Evolutionary conservation across 2,113 vertebrate species (phyloP).

Genomic region (Anser cygnoides): DNA sequence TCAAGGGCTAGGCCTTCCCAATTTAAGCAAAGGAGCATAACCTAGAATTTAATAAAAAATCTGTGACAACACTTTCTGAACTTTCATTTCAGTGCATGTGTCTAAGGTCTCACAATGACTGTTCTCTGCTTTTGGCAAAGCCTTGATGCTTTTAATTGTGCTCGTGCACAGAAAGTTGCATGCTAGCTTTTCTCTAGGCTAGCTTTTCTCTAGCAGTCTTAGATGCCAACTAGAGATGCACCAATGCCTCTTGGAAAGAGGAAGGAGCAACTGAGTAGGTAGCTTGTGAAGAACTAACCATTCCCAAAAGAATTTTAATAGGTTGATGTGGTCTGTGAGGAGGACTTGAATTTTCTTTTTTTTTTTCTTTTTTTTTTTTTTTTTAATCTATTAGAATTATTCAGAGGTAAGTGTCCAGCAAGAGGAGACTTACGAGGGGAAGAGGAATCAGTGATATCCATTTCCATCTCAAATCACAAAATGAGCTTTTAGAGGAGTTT

Average conservation of each 20-base stretch:
- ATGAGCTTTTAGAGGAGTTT: not conserved
- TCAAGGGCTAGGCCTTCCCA: not conserved
- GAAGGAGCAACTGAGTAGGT: not conserved
- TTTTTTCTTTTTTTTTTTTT: not conserved
- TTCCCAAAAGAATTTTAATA: not conserved
- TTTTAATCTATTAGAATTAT: not conserved
- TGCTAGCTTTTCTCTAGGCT: not conserved
- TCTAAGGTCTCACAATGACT: not conserved
- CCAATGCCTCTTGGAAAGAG: not conserved
- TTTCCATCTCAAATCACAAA: not conserved
- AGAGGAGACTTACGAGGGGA: not conserved
- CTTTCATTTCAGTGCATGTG: not conserved
- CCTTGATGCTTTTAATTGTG: not conserved
- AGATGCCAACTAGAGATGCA: not conserved
- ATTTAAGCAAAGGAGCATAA: not conserved
- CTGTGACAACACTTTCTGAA: not conserved
- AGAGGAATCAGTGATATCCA: not conserved
- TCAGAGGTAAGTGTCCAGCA: not conserved
- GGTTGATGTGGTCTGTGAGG: not conserved
- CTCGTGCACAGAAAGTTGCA: not conserved
- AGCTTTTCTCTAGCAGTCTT: not conserved
- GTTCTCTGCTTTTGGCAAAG: not conserved
- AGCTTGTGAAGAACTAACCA: not conserved
- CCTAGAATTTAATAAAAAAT: not conserved
- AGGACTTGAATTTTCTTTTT: not conserved